A percentile compares a stretch with the other conserved stretches of the same genome.
These are phyloP conservation scores for Zoanthus sansibaricus DNA, from an alignment of 92 coral and sea anemone species.

Conservation along the genomic window DNA sequence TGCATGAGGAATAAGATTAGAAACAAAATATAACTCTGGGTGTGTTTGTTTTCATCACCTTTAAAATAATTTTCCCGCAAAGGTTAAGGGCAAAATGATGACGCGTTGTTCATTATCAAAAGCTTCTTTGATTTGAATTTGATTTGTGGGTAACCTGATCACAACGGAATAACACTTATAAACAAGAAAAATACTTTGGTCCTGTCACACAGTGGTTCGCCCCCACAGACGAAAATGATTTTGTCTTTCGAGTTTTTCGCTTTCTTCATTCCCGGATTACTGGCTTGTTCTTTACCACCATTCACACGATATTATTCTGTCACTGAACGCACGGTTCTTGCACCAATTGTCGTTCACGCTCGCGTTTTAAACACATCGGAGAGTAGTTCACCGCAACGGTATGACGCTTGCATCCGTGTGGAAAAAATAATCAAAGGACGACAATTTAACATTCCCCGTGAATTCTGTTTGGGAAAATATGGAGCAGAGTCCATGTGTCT, in stretches of 20 bases:
- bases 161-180: neutral
- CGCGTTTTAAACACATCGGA: conserved; percentile 76
- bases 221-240: neutral
- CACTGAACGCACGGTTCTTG: conserved; percentile 77
- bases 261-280: conserved; percentile 25
- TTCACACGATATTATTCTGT: conserved; percentile 45
- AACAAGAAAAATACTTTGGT: neutral
- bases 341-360: conserved; percentile 87
- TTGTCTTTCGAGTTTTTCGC: neutral
- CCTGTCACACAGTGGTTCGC: neutral
- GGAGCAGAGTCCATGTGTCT: conserved; percentile 77
- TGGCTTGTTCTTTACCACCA: conserved; percentile 67
- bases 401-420: conserved; percentile 77
- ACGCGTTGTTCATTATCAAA: neutral
- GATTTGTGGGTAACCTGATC: neutral
- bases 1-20: no score
- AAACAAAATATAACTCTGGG: neutral
- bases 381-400: neutral
- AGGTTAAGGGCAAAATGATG: neutral
- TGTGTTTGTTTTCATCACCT: neutral
- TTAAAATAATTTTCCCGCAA: neutral
- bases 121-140: neutral
- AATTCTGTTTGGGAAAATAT: conserved; percentile 76
- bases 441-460: conserved; percentile 51
- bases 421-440: conserved; percentile 71